phyloP scores from a whole-genome alignment of 2,797 vertebrate genomes.

The Cuniculus paca region DNA sequence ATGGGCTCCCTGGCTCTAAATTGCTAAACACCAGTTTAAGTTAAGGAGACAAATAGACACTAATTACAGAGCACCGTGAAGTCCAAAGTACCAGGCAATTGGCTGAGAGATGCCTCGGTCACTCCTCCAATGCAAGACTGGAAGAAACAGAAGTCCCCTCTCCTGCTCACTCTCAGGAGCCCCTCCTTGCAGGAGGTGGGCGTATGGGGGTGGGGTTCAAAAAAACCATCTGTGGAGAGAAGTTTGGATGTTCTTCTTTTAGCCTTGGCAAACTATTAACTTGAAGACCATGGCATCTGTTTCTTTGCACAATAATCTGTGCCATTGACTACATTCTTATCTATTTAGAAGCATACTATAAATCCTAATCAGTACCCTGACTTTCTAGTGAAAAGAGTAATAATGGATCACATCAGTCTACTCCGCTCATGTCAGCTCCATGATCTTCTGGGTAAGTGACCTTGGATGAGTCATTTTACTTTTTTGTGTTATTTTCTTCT shows the following conservation, averaged over 20 bases:
- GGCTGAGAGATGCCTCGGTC: constrained; percentile 49
- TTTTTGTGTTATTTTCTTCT: not conserved
- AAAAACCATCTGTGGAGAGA: constrained; percentile 64
- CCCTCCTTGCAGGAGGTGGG: not conserved
- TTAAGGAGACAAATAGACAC: constrained; percentile 78
- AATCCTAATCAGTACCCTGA: not conserved
- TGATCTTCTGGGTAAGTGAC: not conserved
- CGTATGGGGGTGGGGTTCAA: not conserved
- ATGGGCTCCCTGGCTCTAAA: constrained; percentile 80
- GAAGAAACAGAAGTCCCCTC: not conserved
- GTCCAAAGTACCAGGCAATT: constrained; percentile 59
- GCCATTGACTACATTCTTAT: constrained; percentile 52
- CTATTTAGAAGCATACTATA: constrained; percentile 28
- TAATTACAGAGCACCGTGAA: constrained; percentile 76
- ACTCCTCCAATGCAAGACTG: not conserved
- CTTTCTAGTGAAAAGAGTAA: not conserved
- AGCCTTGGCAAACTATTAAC: constrained; percentile 70
- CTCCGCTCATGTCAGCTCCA: not conserved
- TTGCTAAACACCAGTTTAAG: constrained; percentile 78
- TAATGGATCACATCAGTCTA: not conserved
- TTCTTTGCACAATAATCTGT: constrained; percentile 72
- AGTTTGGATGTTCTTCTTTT: constrained; percentile 67
- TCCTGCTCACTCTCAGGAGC: not conserved
- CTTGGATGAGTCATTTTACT: not conserved
- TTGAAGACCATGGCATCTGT: constrained; percentile 71